phyloP scores from a whole-genome alignment of 2,888 invertebrate genomes.

The Dasysyrphus albostriatus region DNA sequence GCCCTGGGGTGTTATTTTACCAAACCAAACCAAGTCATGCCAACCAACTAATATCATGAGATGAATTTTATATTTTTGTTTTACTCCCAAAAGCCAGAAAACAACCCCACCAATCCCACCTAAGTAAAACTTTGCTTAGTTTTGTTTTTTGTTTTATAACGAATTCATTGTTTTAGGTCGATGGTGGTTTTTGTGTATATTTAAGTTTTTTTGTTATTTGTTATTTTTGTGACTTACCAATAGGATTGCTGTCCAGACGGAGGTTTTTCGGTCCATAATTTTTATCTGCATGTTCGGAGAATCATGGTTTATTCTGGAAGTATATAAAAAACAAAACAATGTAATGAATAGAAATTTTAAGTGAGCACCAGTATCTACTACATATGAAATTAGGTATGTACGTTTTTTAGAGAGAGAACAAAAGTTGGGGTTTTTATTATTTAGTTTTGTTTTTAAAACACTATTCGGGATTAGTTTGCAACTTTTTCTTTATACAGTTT shows the following conservation, averaged over 20 bases:
- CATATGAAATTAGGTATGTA: background rate
- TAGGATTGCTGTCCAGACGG: conserved; percentile 79
- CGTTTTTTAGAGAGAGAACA: background rate
- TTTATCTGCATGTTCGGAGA: conserved; percentile 82
- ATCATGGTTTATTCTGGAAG: conserved; percentile 81
- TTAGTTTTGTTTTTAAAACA: background rate
- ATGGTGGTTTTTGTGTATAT: background rate
- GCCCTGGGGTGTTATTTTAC: conserved; percentile 46
- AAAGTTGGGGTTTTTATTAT: background rate
- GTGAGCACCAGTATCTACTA: background rate
- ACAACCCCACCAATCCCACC: background rate
- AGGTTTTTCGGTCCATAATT: conserved; percentile 80
- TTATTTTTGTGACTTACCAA: conserved; percentile 2
- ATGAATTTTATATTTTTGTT: conserved; percentile 18
- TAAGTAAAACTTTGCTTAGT: conserved; percentile 5
- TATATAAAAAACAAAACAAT: conserved; percentile 41
- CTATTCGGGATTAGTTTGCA: background rate
- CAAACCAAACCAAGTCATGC: background rate
- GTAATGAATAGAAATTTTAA: background rate
- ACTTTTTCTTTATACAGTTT: background rate
- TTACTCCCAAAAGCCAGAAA: background rate
- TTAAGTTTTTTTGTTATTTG: background rate
- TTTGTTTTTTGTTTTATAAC: conserved; percentile 25
- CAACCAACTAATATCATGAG: conserved; percentile 19
- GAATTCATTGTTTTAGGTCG: conserved; percentile 33